These are phyloP conservation scores for Metellina segmentata DNA, from an alignment of 2,888 invertebrate species.

Conservation along the genomic window DNA sequence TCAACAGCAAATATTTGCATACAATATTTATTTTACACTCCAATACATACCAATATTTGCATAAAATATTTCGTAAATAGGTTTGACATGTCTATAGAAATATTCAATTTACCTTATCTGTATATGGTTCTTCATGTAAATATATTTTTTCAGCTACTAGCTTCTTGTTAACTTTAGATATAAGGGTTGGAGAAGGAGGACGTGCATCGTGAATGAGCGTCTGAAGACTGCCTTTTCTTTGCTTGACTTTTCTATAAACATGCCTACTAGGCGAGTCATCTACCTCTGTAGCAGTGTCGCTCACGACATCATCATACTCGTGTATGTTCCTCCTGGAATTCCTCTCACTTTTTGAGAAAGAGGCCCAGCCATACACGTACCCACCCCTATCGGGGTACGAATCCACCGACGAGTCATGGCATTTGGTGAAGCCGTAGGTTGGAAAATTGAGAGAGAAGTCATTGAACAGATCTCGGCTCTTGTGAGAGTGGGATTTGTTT, in stretches of 20 bases:
- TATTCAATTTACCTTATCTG: conserved; percentile 78
- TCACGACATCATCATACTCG: conserved; percentile 69
- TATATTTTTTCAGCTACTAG: conserved; percentile 80
- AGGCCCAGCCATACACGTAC: conserved; percentile 64
- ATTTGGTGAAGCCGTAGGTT: conserved; percentile 40
- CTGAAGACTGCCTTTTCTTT: conserved; percentile 75
- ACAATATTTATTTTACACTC: no score
- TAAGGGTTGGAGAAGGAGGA: conserved; percentile 73
- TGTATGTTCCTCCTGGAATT: conserved; percentile 50
- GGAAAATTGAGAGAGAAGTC: conserved; percentile 38
- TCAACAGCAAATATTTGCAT: no score
- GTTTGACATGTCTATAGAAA: background rate
- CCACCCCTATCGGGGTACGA: conserved; percentile 52
- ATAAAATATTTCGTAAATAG: background rate
- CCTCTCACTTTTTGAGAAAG: conserved; percentile 67
- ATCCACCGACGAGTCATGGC: conserved; percentile 37
- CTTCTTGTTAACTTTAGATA: conserved; percentile 79
- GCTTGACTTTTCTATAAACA: conserved; percentile 65
- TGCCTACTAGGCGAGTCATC: conserved; percentile 68
- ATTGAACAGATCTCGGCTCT: conserved; percentile 42
- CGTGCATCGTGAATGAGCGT: conserved; percentile 65
- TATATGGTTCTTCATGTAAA: conserved; percentile 80
- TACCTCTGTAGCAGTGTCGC: conserved; percentile 63
- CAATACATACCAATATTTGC: no score
- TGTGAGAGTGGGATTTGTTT: conserved; percentile 68